phyloP scores from a whole-genome alignment of 2,888 invertebrate species.

The Tillus elongatus region DNA sequence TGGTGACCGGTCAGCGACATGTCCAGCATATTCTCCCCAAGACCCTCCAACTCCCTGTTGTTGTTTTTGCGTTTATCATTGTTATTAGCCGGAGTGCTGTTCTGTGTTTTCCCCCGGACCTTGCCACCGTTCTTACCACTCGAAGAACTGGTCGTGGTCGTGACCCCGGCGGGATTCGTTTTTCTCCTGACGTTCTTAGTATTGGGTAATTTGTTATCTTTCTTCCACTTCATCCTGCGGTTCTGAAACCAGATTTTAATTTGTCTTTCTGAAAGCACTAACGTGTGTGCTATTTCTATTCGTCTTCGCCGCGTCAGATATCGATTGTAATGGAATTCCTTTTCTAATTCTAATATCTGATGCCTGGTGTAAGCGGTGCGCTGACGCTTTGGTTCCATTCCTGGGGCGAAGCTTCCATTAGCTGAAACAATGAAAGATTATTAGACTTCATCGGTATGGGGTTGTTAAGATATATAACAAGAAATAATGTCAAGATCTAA shows the following conservation, averaged over 20 bases:
- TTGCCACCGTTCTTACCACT: constrained; percentile 37
- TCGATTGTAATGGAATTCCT: constrained; percentile 96
- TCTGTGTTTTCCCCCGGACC: constrained; percentile 40
- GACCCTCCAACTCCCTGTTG: constrained; percentile 49
- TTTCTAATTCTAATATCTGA: constrained; percentile 94
- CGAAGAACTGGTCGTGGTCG: constrained; percentile 45
- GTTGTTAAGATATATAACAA: too few species aligned
- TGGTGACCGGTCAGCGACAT: constrained; percentile 38
- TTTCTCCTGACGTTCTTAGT: constrained; percentile 68
- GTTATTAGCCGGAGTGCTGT: constrained; percentile 43
- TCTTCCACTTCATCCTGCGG: constrained; percentile 79
- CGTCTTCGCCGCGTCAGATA: constrained; percentile 90
- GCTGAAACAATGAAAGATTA: constrained; percentile 53
- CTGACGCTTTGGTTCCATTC: constrained; percentile 92
- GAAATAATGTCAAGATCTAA: too few species aligned
- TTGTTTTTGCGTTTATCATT: constrained; percentile 59
- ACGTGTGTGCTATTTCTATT: constrained; percentile 94
- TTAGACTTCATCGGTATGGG: too few species aligned
- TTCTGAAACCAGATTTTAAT: constrained; percentile 87
- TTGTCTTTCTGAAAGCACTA: constrained; percentile 85
- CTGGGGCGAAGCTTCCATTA: constrained; percentile 79
- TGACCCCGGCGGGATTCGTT: constrained; percentile 65
- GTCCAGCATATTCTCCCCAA: constrained; percentile 45
- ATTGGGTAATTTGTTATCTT: constrained; percentile 81
- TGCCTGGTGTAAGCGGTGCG: constrained; percentile 95